phyloP scores from a whole-genome alignment of 2,113 vertebrate species.

The Phalacrocorax brasilianus region DNA sequence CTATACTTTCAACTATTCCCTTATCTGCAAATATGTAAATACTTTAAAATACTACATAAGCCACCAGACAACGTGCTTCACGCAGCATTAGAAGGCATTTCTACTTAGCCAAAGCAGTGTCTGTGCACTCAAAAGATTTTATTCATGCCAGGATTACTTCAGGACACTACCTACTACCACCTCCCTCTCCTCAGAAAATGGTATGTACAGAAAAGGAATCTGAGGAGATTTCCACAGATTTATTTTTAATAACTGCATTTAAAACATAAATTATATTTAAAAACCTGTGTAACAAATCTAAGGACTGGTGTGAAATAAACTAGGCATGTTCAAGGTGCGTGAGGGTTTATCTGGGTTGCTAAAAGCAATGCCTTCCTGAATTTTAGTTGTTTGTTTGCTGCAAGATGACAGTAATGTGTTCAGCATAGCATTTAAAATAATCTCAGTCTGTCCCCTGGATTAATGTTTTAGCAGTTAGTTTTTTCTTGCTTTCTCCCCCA shows the following conservation, averaged over 20 bases:
- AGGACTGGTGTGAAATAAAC: not conserved
- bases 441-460: not conserved
- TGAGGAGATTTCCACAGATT: constrained; percentile 22
- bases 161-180: not conserved
- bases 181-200: not conserved
- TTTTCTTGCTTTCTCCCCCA: not conserved
- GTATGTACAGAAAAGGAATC: not conserved
- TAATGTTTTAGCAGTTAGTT: not conserved
- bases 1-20: not conserved
- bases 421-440: not conserved
- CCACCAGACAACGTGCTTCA: not conserved
- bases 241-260: constrained; percentile 42
- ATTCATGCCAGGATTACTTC: not conserved
- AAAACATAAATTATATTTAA: not conserved
- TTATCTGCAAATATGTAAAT: not conserved
- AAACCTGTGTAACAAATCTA: not conserved
- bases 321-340: not conserved
- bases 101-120: not conserved
- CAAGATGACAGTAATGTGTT: not conserved
- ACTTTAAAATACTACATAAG: not conserved
- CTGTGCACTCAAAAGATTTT: not conserved
- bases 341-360: not conserved
- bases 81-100: not conserved
- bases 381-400: not conserved
- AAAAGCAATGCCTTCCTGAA: not conserved